Evolutionary conservation across 1,140 invertebrate species (phyloP), one percentile per base, ranked within the genome.

Genomic region (Lycorma delicatula): DNA sequence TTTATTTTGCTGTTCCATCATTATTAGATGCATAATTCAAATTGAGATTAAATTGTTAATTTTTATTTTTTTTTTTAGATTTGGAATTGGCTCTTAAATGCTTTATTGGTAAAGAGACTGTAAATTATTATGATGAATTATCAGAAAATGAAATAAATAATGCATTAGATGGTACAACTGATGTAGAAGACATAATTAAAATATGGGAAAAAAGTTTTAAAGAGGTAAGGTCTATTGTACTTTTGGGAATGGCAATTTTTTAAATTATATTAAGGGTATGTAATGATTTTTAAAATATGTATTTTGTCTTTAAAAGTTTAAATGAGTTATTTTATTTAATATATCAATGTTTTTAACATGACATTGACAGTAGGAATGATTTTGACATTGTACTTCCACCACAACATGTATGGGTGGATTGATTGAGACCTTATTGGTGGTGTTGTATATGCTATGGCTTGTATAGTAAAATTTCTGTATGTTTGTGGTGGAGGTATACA

Each of bases 121-220:
- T 74, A 36, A 70, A 76, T 25, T 76, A 75, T 56, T 69, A 77
- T 62, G 77, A 81, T 64, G 68, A 76, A 27, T 66, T 72, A 54
- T 74, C 76, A 2, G 70, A 74, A 23, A 66, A 76, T 36, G 61
- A 75, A 6, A 65, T 83, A 0, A 61, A 73, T 34, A 72, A 75
- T 51, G 75, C 78, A 1, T 74, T 71, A 60, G 74, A 74, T 31
- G 77, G 78, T 25, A 70, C 77, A 28, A 61, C 79, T n/a, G 79
- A 85, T 65, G 66, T 83, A 27, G 85, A 89, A 62, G 79, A 81
- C 23, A 73, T 86, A 26, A 81, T 84, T 29, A 79, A 81, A 63
- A 76, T 77, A 61, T 87, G 84, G 77, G 83, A 85, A 62, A 81
- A 80, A 61, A 70, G 77, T 34, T 88, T 83, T 63, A 84, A 79